Conservation (phyloP, 2,113 vertebrate genomes). For the Notechis scutatus region DNA sequence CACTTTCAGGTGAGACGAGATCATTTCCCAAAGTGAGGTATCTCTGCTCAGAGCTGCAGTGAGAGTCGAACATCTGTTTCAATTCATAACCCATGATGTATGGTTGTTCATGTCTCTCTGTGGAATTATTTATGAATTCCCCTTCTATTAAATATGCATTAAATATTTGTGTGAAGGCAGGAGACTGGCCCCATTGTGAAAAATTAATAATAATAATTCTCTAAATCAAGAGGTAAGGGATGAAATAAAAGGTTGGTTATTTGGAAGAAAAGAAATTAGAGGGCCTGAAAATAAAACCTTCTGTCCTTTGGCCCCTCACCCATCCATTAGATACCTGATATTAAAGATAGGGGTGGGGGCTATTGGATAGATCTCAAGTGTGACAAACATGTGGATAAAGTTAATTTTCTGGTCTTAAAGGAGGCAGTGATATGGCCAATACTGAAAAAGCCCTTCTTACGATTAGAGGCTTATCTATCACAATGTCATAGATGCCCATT, state of each 20-base stretch:
- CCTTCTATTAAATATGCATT: not conserved
- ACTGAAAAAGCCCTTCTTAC: not conserved
- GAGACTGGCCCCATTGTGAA: not conserved
- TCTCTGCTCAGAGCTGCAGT: not conserved
- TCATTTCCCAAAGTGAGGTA: not conserved
- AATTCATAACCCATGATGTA: not conserved
- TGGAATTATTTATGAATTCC: not conserved
- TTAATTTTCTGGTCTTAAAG: not conserved
- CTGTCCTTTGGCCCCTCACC: not conserved
- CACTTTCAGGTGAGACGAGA: not conserved
- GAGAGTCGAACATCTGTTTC: not conserved
- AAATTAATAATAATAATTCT: not conserved
- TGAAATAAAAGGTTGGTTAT: not conserved
- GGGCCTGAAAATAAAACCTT: not conserved
- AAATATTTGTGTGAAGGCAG: not conserved
- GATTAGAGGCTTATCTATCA: not conserved
- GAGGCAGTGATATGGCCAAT: not conserved
- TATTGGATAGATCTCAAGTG: not conserved
- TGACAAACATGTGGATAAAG: not conserved
- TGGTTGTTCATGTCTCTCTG: not conserved
- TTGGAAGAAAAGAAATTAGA: not conserved
- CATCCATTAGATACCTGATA: not conserved
- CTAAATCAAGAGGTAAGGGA: not conserved
- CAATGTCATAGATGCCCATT: not conserved
- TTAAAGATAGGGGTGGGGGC: not conserved